Evolutionary conservation across 2,113 vertebrate species (phyloP).

Genomic region (Microtus oregoni): DNA sequence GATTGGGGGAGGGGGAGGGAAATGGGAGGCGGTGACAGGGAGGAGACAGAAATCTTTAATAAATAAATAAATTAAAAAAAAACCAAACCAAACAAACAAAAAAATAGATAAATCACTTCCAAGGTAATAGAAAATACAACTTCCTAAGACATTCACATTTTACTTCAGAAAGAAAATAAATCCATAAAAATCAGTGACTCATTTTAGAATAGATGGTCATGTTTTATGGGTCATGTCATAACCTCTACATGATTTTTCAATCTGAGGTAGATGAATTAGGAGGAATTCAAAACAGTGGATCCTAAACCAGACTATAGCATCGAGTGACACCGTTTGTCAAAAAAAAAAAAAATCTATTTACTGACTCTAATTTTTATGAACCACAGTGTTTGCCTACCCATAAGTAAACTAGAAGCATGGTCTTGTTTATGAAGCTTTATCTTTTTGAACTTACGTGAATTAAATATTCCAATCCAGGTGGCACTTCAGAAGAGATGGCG

Average conservation of each 20-base stretch:
- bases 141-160: background rate
- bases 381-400: background rate
- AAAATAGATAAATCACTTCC: background rate
- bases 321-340: background rate
- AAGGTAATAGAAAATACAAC: background rate
- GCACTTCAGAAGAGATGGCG: constrained; percentile 70
- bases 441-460: constrained; percentile 78
- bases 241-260: background rate
- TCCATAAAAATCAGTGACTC: background rate
- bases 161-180: background rate
- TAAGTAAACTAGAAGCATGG: background rate
- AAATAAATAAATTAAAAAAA: no score
- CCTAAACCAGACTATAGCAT: no score
- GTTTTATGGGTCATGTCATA: no score
- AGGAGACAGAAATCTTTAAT: no score
- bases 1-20: no score
- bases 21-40: no score
- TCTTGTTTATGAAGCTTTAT: background rate
- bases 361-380: background rate
- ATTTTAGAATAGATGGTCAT: background rate
- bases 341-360: background rate
- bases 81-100: no score
- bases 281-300: background rate
- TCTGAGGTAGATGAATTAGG: background rate
- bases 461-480: constrained; percentile 87